Evolutionary conservation across 1,140 invertebrate genomes (phyloP).

Genomic region (Zaprionus ornatus): DNA sequence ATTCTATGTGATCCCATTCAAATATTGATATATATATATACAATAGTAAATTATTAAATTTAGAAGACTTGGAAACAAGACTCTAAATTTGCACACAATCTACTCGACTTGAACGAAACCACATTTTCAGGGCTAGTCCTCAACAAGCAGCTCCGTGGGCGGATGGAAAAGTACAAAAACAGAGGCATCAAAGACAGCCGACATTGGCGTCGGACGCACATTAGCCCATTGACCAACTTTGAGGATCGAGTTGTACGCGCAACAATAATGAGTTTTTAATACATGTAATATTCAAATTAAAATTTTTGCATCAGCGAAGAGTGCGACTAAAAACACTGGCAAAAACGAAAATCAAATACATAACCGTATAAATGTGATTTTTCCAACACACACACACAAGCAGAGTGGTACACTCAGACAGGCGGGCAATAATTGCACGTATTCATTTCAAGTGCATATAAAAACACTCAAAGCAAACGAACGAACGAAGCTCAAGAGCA

Average conservation of each 20-base stretch:
- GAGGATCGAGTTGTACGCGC: slow-evolving; percentile 44
- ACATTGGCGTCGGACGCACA: slow-evolving; percentile 39
- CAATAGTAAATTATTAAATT: no score
- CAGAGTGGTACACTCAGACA: background rate
- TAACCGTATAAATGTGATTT: slow-evolving; percentile 44
- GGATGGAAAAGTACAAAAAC: background rate
- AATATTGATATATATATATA: no score
- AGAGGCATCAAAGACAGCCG: slow-evolving; percentile 48
- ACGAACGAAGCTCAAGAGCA: slow-evolving; percentile 66
- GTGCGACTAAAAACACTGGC: slow-evolving; percentile 29
- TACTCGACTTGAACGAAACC: background rate
- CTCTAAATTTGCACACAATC: no score
- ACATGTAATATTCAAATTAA: slow-evolving; percentile 81
- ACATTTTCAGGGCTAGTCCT: slow-evolving; percentile 5
- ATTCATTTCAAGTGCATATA: slow-evolving; percentile 76
- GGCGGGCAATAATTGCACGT: slow-evolving; percentile 70
- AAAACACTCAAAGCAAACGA: slow-evolving; percentile 64
- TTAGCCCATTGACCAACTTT: slow-evolving; percentile 79
- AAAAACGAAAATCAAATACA: slow-evolving; percentile 65
- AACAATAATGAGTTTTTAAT: slow-evolving; percentile 78
- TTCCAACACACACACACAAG: slow-evolving; percentile 12
- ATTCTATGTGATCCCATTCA: no score
- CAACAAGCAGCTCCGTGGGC: slow-evolving; percentile 6
- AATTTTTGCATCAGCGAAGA: slow-evolving; percentile 34
- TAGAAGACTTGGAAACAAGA: no score